Evolutionary conservation across 1,140 invertebrate genomes (phyloP), one percentile per base, ranked within the genome.

Genomic region (Heliconius hewitsoni): DNA sequence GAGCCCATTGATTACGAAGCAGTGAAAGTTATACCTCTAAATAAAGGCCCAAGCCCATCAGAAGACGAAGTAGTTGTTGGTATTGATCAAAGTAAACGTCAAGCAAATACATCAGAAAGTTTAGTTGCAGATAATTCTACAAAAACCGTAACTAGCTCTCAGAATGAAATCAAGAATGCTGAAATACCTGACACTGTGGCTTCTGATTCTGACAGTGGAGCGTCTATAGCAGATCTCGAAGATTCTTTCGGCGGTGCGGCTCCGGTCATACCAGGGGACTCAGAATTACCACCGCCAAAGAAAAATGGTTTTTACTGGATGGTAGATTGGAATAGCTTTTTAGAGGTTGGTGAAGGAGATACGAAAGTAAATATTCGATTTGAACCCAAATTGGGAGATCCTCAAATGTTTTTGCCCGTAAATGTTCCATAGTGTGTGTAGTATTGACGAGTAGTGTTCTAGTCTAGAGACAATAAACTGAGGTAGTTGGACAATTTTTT

Each of bases 291-390:
- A 18, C 95, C 96, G 0, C 96, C 95, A 74, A 95, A 95, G 79
- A 96, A 96, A 86, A 97, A 96, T 77, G 97, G 97, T 3, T 96
- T 98, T 71, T 98, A 98, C 86, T 98, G 97, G 91, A 95, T 98
- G 74, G 93, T 98, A 1, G 97, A 98, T 86, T 98, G 97, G 97
- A 98, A 98, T 86, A 96, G 96, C 18, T 98, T 98, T 85, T 93
- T 98, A 5, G 97, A 98, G 89, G 97, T 98, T 4, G 97, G 97
- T 37, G 97, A 97, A n/a, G 96, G 96, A 74, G 96, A 96, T 42
- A 96, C 96, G 74, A 96, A 97, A 91, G 96, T 98, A 2, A 97
- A 97, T 86, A 95, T 98, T 82, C 95, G 96, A 83, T 97, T 98
- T 84, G 95, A 96, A 78, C 97, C 97, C 0, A 97, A 97, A 94